Percentiles rank a stretch among this genome's conserved stretches.
Conservation (phyloP, 2,113 vertebrate species). For the Cisticola juncidis region DNA sequence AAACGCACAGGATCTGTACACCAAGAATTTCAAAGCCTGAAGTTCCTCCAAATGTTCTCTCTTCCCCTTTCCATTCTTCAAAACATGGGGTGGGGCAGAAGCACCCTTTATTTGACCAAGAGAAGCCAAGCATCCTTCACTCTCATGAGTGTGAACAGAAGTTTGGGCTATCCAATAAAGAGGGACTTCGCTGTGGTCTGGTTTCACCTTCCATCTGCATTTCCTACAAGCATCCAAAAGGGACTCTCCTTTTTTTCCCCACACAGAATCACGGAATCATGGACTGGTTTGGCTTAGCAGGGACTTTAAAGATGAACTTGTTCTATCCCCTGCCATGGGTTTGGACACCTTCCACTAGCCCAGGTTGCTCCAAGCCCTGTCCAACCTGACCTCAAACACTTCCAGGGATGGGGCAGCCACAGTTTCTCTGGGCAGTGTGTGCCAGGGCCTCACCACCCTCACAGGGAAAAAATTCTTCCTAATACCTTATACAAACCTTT, state of each 20-base stretch:
- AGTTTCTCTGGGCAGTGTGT: background rate
- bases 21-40: background rate
- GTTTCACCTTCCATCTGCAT: background rate
- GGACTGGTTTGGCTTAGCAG: background rate
- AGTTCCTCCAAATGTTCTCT: background rate
- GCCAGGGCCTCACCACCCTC: background rate
- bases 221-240: background rate
- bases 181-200: background rate
- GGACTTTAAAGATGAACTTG: background rate
- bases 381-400: background rate
- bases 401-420: background rate
- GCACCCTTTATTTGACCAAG: background rate
- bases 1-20: background rate
- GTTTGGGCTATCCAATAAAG: background rate
- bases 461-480: background rate
- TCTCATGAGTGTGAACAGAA: no score
- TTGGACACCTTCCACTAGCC: background rate
- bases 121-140: accelerated
- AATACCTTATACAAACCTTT: background rate
- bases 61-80: background rate
- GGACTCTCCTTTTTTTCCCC: background rate
- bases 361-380: background rate
- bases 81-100: background rate
- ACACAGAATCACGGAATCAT: background rate
- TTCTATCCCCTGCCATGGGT: no score